Conservation (phyloP, 2,113 vertebrate genomes). For the Stomatorhinus ivindoensis region DNA sequence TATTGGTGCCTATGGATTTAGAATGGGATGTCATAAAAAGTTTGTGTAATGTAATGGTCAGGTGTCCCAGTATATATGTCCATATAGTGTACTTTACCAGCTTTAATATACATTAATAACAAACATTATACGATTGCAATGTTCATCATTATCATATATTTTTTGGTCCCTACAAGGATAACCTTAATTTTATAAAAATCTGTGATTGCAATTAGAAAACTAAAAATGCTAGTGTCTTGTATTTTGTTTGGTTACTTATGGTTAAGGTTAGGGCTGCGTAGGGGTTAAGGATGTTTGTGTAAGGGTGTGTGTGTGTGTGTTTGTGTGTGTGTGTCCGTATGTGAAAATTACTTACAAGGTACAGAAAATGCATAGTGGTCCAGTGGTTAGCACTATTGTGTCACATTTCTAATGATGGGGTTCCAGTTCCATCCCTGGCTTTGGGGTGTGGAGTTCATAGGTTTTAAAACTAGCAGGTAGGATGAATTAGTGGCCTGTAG, state of each 20-base stretch:
- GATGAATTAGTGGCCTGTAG: not conserved
- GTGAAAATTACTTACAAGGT: not conserved
- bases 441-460: not conserved
- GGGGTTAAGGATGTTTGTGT: not conserved
- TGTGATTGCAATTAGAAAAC: not conserved
- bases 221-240: not conserved
- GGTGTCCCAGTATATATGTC: not conserved
- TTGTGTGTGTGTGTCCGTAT: not conserved
- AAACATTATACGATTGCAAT: not conserved
- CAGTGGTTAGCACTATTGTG: not conserved
- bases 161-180: not conserved
- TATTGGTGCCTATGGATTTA: not conserved
- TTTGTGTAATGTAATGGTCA: not conserved
- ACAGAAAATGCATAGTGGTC: not conserved
- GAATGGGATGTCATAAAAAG: not conserved
- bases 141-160: not conserved
- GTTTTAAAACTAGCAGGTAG: not conserved
- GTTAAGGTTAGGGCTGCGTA: not conserved
- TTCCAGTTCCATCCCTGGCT: not conserved
- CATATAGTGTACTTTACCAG: not conserved
- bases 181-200: not conserved
- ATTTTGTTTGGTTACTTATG: not conserved
- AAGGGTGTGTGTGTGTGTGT: not conserved
- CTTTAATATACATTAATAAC: not conserved
- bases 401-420: not conserved